These are phyloP conservation scores for Sinella curviseta DNA, from an alignment of 1,140 invertebrate genomes.

Conservation along the genomic window DNA sequence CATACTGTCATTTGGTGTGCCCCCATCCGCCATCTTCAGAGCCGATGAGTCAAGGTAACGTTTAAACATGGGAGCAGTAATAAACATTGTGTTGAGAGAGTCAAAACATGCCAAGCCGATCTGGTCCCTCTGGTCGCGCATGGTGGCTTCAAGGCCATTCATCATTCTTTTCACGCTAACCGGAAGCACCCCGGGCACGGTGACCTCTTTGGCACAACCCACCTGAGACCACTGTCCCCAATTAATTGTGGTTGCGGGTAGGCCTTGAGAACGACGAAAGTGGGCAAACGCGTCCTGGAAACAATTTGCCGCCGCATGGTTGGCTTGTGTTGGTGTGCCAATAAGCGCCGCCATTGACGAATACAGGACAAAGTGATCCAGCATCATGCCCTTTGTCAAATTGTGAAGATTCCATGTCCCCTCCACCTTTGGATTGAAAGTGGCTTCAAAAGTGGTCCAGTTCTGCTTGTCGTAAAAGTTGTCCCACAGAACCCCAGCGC, in stretches of 20 bases:
- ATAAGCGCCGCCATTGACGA: background rate
- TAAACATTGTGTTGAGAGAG: no score
- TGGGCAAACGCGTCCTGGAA: background rate
- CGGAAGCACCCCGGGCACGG: background rate
- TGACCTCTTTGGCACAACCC: background rate
- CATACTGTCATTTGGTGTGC: no score
- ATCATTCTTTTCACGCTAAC: background rate
- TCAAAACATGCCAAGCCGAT: background rate
- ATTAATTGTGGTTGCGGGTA: background rate
- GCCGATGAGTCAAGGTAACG: no score
- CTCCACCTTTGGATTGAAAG: slow-evolving; percentile 24
- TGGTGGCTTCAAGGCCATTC: background rate
- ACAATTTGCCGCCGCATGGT: background rate
- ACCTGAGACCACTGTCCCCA: slow-evolving; percentile 4
- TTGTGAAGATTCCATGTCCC: slow-evolving; percentile 30
- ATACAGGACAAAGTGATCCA: slow-evolving; percentile 7
- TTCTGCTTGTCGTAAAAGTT: background rate
- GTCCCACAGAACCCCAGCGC: slow-evolving; percentile 14
- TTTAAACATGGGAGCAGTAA: no score
- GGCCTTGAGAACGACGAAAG: background rate
- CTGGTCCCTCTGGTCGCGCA: background rate
- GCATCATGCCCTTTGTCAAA: background rate
- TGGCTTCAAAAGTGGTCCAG: background rate
- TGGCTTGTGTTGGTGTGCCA: background rate
- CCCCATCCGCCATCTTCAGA: no score